Base-by-base conservation (phyloP, 2,113 vertebrate species). In the Syngnathus floridae region DNA sequence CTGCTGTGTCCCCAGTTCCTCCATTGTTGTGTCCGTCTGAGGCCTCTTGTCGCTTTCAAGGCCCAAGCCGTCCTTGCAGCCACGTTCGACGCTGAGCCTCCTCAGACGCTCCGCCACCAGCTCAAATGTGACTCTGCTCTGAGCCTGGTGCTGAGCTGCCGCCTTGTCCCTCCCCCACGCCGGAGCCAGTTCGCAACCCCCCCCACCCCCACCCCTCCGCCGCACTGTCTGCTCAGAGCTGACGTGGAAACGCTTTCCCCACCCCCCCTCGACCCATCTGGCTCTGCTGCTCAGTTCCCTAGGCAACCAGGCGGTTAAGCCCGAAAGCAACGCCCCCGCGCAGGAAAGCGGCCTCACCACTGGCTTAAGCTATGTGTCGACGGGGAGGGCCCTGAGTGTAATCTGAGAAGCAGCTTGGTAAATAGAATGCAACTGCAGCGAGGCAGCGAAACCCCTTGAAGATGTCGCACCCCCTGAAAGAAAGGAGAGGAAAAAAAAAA, bases 301-400 rank as follows among this genome's bases (percentile, higher is more conserved):
- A 90, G 94, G 95, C 92, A 96, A 95, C 95, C 91, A 94, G 92
- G 88, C 86, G 90, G 87, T 91, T 95, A 90, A 93, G 89, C 93
- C 93, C 93, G 93, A 93, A 91, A 92, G 82, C 89, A 91, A 90
- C 81, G 89, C 90, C 87, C 86, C 81, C 81, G 82, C 89, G 88
- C 87, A 84, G 81, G 86, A 92, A 90, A 92, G 89, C 92, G 89
- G 93, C 92, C 92, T 86, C 89, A 92, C 93, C 92, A 95, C 93
- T 96, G 95, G 94, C 92, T 95, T 93, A 95, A 93, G 92, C 93
- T 93, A 89, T 91, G 91, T 91, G 86, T 85, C 78, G 91, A 87
- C 90, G 90, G 74, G 90, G 93, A 67, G 86, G 82, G 74, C 78
- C 38, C 38, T n/a, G 67, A 58, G 55, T 82, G 92, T 93, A 93